Evolutionary conservation across 2,888 invertebrate species (phyloP), one percentile per base, ranked within the genome.

Genomic region (Halocaridina rubra): DNA sequence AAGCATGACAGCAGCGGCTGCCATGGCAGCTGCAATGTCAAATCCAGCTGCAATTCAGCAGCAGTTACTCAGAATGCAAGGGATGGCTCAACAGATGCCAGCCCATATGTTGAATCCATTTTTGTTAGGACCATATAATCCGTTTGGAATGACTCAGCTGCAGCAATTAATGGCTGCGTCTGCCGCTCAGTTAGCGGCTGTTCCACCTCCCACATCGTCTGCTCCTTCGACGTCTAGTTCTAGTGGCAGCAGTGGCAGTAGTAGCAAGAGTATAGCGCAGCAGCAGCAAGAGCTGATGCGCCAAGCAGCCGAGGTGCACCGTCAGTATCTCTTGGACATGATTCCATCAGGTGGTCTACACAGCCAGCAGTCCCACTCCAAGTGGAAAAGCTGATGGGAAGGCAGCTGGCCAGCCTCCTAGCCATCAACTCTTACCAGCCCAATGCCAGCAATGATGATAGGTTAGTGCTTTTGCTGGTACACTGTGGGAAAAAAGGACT

Each of bases 261-360:
- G 87, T 90, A 91, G 78, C 90, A 91, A 88, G 89, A 91, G 77
- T 89, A 91, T 30, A 89, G 89, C 78, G 72, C 88, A 87, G 82
- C 81, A 86, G 57, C 88, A 88, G 57, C 87, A 86, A 72, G 86
- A 89, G 72, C 82, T 78, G 85, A 84, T 81, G 88, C 88, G 76
- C 80, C 89, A 80, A 81, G 92, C 96, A 88, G 90, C 89, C 53
- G 92, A 92, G 86, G 89, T 92, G 32, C 98, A 98, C 92, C 93
- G 98, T 81, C 98, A 98, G 92, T 98, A 98, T 93, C 93, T 98
- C 90, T 93, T 98, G 88, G 98, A 98, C 91, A 97, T 98, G 97
- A 97, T 98, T 90, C 97, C 97, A 27, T 89, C 90, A 13, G 89
- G 89, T 24, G 88, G 89, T 19, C 75, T 89, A 78, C 82, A 82